Evolutionary conservation across 2,113 vertebrate species (phyloP), one percentile per base, ranked within the genome.

Genomic region (Bubalus kerabau): DNA sequence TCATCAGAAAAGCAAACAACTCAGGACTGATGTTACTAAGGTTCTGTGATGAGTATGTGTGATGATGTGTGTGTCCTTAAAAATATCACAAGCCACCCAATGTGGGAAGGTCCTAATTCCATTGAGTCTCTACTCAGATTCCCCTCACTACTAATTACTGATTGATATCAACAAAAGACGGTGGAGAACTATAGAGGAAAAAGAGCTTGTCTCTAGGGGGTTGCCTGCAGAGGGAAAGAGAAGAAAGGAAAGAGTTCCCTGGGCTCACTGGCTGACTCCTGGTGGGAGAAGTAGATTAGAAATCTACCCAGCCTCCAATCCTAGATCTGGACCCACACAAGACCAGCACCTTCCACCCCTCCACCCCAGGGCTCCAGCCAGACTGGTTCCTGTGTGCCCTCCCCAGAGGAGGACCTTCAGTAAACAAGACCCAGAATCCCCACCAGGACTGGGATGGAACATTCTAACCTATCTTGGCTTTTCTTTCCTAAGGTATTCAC

Each of bases 51-150:
- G 97, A 97, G 95, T 95, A 78, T 97, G 95, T 94, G 95, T 60
- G 94, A 52, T 98, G 93, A 98, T 97, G 97, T 19, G 43, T 98
- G 96, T 91, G 91, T 87, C 95, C 83, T 96, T 97, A 97, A 97
- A 56, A 90, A 91, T 84, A 97, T 48, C 88, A 89, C 1, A 8
- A 94, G 88, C 95, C 71, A 94, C 56, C 78, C 60, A 62, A 43
- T 9, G 92, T 94, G 64, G 46, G 96, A 94, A 98, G 96, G 96
- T 98, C 97, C 93, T 96, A n/a, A 67, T 98, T 98, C 95, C 95
- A 96, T 3, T 86, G 94, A 96, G 95, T 97, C 90, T 89, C 97
- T 90, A 90, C 96, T 94, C 89, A 97, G 97, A 97, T 12, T 89
- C 94, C 54, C 93, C 62, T 96, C 95, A 95, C 92, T 98, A 96